Evolutionary conservation across 1,140 invertebrate genomes (phyloP), one percentile per base, ranked within the genome.

Genomic region (Drosophila pseudoananassae): DNA sequence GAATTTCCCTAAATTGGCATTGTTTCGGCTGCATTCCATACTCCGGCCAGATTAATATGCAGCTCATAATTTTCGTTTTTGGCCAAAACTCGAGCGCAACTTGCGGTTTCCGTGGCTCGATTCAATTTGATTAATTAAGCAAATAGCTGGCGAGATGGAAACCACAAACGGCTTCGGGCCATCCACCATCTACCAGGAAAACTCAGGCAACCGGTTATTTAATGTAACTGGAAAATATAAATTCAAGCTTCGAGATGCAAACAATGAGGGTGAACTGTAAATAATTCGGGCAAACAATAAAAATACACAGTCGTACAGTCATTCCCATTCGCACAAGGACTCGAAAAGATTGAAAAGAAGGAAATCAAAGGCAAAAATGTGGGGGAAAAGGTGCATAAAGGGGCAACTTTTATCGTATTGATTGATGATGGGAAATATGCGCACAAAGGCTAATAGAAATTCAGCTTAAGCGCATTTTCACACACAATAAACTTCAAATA

Each of bases 361-460:
- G 17, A 15, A 59, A 52, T 57, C 29, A 57, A 29, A 33, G 40
- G 43, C 49, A 51, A 57, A 49, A 23, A 20, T 20, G 17, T 20
- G 25, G 40, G 4, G 20, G 14, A n/a, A 36, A 47, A 47, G 49
- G 50, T 40, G n/a, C 20, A 58, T 20, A 23, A 12, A 46, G 46
- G 55, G 31, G 36, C 29, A 78, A 87, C 60, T 87, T 85, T 82
- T 87, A 85, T 87, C 82, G 78, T 57, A 82, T 80, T 90, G 87
- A 90, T 90, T 90, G 87, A 90, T 90, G 87, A 90, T 85, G 78
- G 75, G 73, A 80, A 85, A 90, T 82, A 75, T 90, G 77, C 81
- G 87, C 78, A 90, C 87, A 87, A 87, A 83, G 76, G 85, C 85
- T 90, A 82, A 90, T 90, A 90, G 85, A 90, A 90, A 79, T 90